These are phyloP conservation scores for Pipra filicauda DNA, from an alignment of 2,113 vertebrate genomes.

Conservation along the genomic window DNA sequence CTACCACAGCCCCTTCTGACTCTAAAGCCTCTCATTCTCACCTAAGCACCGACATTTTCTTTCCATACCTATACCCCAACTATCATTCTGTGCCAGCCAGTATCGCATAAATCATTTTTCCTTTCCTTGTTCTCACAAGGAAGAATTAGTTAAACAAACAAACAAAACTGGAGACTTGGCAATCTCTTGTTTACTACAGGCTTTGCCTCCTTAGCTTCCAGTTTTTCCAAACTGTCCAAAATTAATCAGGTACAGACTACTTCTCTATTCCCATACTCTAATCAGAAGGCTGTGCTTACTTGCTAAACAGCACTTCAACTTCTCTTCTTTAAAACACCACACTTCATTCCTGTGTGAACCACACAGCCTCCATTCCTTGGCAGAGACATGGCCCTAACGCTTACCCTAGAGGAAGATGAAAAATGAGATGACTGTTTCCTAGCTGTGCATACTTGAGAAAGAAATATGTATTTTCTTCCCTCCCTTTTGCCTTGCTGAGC, in stretches of 20 bases:
- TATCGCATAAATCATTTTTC: not conserved
- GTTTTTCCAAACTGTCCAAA: not conserved
- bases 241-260: not conserved
- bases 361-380: not conserved
- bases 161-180: not conserved
- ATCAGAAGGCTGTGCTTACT: not conserved
- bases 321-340: not conserved
- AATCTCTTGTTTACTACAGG: not conserved
- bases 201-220: not conserved
- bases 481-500: constrained; percentile 14
- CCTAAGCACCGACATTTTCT: not conserved
- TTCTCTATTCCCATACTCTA: not conserved
- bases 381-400: not conserved
- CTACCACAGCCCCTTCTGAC: not conserved
- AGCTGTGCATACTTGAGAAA: not conserved
- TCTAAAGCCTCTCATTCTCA: not conserved
- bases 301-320: not conserved
- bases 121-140: not conserved
- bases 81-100: not conserved
- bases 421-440: constrained; percentile 24
- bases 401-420: constrained; percentile 5
- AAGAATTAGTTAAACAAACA: constrained; percentile 3
- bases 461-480: constrained; percentile 45
- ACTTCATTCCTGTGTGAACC: not conserved
- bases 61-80: not conserved